These are phyloP conservation scores for Gonatopus flavifemur DNA, from an alignment of 1,140 invertebrate species.

Conservation along the genomic window DNA sequence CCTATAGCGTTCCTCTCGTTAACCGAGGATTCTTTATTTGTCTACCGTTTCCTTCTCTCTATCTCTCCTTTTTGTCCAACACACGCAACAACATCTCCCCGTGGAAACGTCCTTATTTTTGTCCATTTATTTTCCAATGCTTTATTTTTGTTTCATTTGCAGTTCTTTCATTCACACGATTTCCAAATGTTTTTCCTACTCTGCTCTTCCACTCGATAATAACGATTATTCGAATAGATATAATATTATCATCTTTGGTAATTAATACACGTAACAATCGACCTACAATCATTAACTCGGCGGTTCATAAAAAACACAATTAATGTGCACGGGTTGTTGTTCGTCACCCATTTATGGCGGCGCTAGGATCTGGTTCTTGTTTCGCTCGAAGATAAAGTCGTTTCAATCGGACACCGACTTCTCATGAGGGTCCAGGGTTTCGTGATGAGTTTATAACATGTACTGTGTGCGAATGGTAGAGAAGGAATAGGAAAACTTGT, in stretches of 20 bases:
- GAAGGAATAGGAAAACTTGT: too few relatives aligned
- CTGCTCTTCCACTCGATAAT: conserved; percentile 7
- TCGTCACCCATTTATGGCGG: conserved; percentile 44
- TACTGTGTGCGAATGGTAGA: too few relatives aligned
- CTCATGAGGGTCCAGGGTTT: conserved; percentile 48
- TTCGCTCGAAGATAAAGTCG: conserved; percentile 44
- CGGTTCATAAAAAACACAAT: conserved; percentile 39
- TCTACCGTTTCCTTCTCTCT: too few relatives aligned
- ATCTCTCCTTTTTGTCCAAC: too few relatives aligned
- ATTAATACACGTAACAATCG: neutral
- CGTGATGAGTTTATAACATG: conserved; percentile 20
- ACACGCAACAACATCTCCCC: too few relatives aligned
- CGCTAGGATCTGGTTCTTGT: conserved; percentile 29
- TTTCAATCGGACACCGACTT: conserved; percentile 48
- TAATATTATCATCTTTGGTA: conserved; percentile 10
- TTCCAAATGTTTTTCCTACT: neutral
- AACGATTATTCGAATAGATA: conserved; percentile 12
- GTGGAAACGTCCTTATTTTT: too few relatives aligned
- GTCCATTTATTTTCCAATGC: too few relatives aligned
- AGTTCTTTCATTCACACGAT: too few relatives aligned
- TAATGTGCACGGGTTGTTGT: too few relatives aligned
- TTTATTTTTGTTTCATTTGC: too few relatives aligned
- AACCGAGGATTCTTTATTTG: too few relatives aligned
- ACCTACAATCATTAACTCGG: conserved; percentile 29
- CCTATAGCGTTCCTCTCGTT: too few relatives aligned